phyloP scores from a whole-genome alignment of 2,113 vertebrate genomes.

The Megaleporinus macrocephalus region DNA sequence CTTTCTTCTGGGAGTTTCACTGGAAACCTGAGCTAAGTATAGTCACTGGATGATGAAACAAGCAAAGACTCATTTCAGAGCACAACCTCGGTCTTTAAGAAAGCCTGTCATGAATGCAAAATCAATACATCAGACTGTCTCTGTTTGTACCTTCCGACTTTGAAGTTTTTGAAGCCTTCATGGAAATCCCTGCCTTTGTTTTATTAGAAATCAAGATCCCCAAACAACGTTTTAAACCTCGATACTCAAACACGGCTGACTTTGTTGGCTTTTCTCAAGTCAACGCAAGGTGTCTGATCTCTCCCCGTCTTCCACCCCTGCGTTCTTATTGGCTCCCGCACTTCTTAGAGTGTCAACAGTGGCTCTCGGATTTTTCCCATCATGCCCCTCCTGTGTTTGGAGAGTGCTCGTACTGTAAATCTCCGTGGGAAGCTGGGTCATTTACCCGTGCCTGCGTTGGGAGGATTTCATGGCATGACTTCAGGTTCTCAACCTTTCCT shows the following conservation, averaged over 20 bases:
- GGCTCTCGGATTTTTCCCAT: conserved; percentile 47
- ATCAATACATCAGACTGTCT: neutral
- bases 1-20: neutral
- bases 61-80: neutral
- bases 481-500: conserved; percentile 72
- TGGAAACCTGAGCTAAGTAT: conserved; percentile 36
- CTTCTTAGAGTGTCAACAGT: conserved; percentile 64
- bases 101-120: neutral
- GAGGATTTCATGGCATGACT: conserved; percentile 74
- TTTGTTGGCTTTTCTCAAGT: conserved; percentile 72
- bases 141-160: neutral
- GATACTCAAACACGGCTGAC: conserved; percentile 60
- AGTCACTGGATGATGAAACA: conserved; percentile 15
- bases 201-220: neutral
- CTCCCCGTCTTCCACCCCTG: conserved; percentile 44
- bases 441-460: conserved; percentile 65
- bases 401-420: conserved; percentile 74
- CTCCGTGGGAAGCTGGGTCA: conserved; percentile 77
- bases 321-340: conserved; percentile 65
- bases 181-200: conserved; percentile 13
- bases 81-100: neutral
- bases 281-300: conserved; percentile 51
- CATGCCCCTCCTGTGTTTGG: conserved; percentile 63
- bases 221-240: conserved; percentile 61
- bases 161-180: neutral